Evolutionary conservation across 2,113 vertebrate species (phyloP).

Genomic region (Nicator chloris): DNA sequence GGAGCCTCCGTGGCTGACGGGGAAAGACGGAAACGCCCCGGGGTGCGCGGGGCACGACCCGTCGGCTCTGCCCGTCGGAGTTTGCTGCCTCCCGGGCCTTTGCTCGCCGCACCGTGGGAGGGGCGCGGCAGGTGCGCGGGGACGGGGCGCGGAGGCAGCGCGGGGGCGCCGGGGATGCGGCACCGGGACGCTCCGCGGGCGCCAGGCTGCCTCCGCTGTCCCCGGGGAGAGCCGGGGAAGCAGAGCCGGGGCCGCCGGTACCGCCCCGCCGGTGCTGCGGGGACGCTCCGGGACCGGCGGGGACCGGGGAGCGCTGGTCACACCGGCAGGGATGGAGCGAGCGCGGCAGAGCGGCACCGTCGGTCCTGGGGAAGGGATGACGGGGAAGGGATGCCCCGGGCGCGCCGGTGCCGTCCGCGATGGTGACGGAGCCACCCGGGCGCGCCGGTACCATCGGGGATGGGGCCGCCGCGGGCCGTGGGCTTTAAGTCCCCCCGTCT

Average conservation of each 20-base stretch:
- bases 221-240: neutral
- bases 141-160: too few relatives aligned
- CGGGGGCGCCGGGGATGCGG: too few relatives aligned
- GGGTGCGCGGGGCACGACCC: neutral
- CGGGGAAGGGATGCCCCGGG: neutral
- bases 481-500: neutral
- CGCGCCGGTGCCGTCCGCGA: neutral
- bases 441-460: neutral
- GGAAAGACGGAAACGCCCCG: neutral
- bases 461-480: neutral
- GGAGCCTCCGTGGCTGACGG: neutral
- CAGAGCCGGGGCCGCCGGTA: neutral
- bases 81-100: neutral
- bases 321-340: neutral
- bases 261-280: neutral
- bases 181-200: too few relatives aligned
- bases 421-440: neutral
- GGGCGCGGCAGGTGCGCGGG: neutral
- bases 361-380: neutral
- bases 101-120: neutral
- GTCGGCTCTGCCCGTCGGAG: neutral
- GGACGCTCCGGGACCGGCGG: neutral
- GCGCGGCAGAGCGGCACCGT: neutral
- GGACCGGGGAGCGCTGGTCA: neutral
- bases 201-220: neutral